A percentile compares a stretch with the other conserved stretches of the same genome.
phyloP scores from a whole-genome alignment of 2,888 invertebrate genomes.

The Cephus spinipes region DNA sequence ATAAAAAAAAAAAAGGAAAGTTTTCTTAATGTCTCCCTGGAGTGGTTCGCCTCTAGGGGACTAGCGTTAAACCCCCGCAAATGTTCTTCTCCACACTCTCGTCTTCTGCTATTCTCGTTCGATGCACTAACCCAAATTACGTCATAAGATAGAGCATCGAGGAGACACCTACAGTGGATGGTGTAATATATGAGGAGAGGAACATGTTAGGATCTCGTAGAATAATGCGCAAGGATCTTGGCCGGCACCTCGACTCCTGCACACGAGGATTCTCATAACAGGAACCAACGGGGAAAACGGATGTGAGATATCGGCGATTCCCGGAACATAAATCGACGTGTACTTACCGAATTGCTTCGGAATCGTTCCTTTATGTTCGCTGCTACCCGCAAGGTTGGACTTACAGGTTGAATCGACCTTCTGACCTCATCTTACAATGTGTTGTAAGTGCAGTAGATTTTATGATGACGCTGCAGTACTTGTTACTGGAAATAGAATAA shows the following conservation, averaged over 20 bases:
- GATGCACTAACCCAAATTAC: slow-evolving; percentile 41
- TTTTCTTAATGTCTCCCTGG: neutral
- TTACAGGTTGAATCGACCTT: neutral
- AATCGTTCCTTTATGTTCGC: slow-evolving; percentile 58
- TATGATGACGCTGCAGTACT: neutral
- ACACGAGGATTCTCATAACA: neutral
- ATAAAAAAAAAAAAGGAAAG: neutral
- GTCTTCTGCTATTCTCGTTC: slow-evolving; percentile 29
- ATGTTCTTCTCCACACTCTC: neutral
- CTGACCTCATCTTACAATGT: neutral
- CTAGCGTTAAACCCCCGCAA: neutral
- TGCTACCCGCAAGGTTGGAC: slow-evolving; percentile 33
- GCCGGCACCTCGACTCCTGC: slow-evolving; percentile 25
- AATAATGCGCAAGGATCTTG: slow-evolving; percentile 49
- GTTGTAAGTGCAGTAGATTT: neutral
- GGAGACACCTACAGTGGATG: slow-evolving; percentile 39
- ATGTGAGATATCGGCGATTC: slow-evolving; percentile 58
- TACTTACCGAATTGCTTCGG: slow-evolving; percentile 64
- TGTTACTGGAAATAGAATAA: neutral
- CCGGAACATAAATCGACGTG: slow-evolving; percentile 61
- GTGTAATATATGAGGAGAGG: slow-evolving; percentile 46
- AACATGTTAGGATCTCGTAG: slow-evolving; percentile 34
- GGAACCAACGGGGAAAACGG: slow-evolving; percentile 31
- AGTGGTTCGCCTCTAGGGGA: neutral
- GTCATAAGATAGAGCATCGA: slow-evolving; percentile 49